Base-by-base conservation (phyloP, 2,797 vertebrate species). In the Gorsachius magnificus region DNA sequence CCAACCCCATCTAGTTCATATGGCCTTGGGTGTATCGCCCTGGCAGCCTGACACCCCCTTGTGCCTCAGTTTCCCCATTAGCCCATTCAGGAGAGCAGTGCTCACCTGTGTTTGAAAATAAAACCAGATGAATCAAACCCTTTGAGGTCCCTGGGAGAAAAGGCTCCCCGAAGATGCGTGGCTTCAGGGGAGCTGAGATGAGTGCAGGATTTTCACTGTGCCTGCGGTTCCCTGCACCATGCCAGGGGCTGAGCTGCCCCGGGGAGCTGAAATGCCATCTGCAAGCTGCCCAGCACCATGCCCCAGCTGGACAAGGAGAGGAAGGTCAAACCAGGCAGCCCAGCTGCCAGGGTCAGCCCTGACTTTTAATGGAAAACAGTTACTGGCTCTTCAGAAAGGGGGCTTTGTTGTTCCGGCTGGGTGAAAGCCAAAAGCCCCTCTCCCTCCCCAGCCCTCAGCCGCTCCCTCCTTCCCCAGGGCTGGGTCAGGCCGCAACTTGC, bases 141-240 rank as follows among this genome's bases (percentile, higher is more conserved):
- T n/a, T 57, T 17, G 41, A 10, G 35, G 5, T 24, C 48, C 20
- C 1, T 1, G 35, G 70, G 33, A 38, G 64, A 11, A 50, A 53
- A 53, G 16, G 3, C 51, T 53, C 17, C 1, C 26, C 2, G 3
- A 31, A 63, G 19, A 10, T 0, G 1, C 0, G 0, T 31, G 26
- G 29, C 16, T 8, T 0, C 9, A 15, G 69, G 13, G 46, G 15
- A 45, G 21, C 71, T 26, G 43, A 16, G 60, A 3, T 0, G 7
- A 51, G n/a, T 0, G 0, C 0, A 6, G 16, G 5, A 1, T 8
- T 53, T 48, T 25, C 10, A 0, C 2, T 80, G 35, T 6, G 17
- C 54, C 1, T 2, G 0, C 0, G 41, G 60, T 8, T 51, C n/a
- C 76, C 36, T 25, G 56, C 1, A 3, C 8, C 0, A 1, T 11